Conservation (phyloP, 1,140 invertebrate genomes). For the Episyrphus balteatus region DNA sequence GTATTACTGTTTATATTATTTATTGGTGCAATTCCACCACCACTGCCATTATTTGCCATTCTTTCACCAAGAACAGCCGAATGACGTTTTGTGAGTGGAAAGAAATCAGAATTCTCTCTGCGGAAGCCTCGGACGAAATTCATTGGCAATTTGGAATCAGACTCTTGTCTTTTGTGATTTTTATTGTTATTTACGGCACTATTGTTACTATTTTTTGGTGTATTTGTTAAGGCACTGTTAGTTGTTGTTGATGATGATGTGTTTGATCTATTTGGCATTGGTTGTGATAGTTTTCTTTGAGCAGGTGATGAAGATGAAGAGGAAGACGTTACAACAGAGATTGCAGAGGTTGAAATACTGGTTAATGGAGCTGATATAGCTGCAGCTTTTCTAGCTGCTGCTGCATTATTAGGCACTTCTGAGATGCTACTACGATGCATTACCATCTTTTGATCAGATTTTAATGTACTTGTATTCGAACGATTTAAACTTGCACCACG, state of each 20-base stretch:
- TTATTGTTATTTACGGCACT: neutral
- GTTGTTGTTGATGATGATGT: neutral
- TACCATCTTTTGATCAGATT: slow-evolving; percentile 19
- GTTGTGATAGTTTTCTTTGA: neutral
- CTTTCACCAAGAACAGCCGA: slow-evolving; percentile 53
- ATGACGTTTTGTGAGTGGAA: slow-evolving; percentile 57
- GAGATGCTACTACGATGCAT: slow-evolving; percentile 26
- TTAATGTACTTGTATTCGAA: slow-evolving; percentile 28
- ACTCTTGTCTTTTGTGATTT: slow-evolving; percentile 48
- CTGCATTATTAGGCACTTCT: slow-evolving; percentile 7
- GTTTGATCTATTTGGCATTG: slow-evolving; percentile 1
- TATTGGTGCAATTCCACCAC: slow-evolving; percentile 26
- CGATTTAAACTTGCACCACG: slow-evolving; percentile 15
- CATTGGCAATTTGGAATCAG: slow-evolving; percentile 52
- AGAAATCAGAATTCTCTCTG: slow-evolving; percentile 70
- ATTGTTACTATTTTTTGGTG: neutral
- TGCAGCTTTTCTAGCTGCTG: slow-evolving; percentile 3
- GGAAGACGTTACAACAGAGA: slow-evolving; percentile 26
- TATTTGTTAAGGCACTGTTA: neutral
- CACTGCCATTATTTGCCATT: slow-evolving; percentile 39
- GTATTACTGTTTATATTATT: slow-evolving; percentile 31
- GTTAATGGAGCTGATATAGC: slow-evolving; percentile 21
- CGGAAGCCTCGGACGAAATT: slow-evolving; percentile 65
- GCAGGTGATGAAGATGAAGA: slow-evolving; percentile 1
- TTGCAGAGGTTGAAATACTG: slow-evolving; percentile 29